phyloP scores from a whole-genome alignment of 2,888 invertebrate genomes.

The Pristionchus arcanus region DNA sequence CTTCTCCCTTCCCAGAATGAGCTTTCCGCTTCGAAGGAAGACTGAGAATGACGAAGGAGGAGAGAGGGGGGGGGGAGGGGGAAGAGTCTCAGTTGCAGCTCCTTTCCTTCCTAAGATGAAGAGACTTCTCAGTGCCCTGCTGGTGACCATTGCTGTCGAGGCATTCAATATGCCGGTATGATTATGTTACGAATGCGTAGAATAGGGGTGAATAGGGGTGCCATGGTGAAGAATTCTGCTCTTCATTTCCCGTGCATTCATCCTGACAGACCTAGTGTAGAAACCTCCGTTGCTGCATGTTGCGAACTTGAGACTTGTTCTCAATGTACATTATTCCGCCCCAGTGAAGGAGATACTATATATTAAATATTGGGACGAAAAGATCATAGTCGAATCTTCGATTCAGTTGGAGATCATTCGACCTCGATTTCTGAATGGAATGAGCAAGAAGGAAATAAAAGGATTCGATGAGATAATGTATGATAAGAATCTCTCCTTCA shows the following conservation, averaged over 20 bases:
- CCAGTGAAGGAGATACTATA: too few relatives aligned
- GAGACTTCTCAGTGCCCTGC: background rate
- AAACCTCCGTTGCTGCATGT: too few relatives aligned
- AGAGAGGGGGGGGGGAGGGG: background rate
- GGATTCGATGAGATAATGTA: conserved; percentile 25
- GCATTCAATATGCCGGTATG: conserved; percentile 39
- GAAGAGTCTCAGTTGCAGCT: conserved; percentile 35
- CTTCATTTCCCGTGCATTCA: too few relatives aligned
- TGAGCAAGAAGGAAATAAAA: background rate
- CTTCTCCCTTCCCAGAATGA: background rate
- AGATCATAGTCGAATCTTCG: background rate
- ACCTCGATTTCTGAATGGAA: conserved; percentile 4
- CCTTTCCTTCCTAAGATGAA: background rate
- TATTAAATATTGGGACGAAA: too few relatives aligned
- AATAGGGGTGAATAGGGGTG: too few relatives aligned
- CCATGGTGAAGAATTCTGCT: too few relatives aligned
- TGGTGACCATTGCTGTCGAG: background rate
- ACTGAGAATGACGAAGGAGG: background rate
- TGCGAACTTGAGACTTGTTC: too few relatives aligned
- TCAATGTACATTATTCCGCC: too few relatives aligned
- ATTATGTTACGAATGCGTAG: background rate
- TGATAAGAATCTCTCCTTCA: conserved; percentile 30
- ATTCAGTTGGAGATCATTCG: conserved; percentile 34
- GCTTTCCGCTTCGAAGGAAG: background rate
- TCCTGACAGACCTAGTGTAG: too few relatives aligned